phyloP scores from a whole-genome alignment of 2,888 invertebrate genomes.

The Bedellia somnulentella region DNA sequence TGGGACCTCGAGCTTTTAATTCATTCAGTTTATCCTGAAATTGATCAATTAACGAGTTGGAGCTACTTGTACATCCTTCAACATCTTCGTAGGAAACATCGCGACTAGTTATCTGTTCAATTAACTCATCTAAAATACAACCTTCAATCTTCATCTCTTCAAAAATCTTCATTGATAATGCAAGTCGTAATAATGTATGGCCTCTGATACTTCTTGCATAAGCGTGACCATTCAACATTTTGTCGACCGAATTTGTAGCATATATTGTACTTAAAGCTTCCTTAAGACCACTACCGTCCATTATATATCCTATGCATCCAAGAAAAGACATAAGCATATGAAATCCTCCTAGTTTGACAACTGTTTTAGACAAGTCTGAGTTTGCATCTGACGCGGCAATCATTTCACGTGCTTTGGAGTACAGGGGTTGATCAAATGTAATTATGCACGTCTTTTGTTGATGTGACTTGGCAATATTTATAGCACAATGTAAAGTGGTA shows the following conservation, averaged over 20 bases:
- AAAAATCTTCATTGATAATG: not conserved
- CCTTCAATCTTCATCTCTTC: not conserved
- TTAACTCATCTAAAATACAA: too few species aligned
- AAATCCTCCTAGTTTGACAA: slow-evolving; percentile 18
- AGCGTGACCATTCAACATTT: slow-evolving; percentile 17
- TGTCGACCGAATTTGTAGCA: slow-evolving; percentile 16
- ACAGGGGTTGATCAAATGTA: slow-evolving; percentile 2
- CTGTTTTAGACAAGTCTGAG: slow-evolving; percentile 6
- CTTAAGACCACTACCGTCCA: slow-evolving; percentile 19
- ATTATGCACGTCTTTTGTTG: not conserved
- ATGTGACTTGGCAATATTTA: not conserved
- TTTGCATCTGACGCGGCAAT: slow-evolving; percentile 11
- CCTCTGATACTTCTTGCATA: slow-evolving; percentile 13
- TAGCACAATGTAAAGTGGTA: not conserved
- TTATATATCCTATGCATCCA: slow-evolving; percentile 16
- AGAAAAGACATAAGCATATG: slow-evolving; percentile 19
- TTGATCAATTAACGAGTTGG: not conserved
- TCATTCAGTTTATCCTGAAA: not conserved
- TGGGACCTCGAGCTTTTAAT: not conserved
- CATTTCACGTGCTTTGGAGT: slow-evolving; percentile 17
- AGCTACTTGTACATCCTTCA: not conserved
- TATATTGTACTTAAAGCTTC: slow-evolving; percentile 14
- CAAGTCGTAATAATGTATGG: slow-evolving; percentile 5
- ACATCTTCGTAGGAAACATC: not conserved
- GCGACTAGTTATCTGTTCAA: not conserved